Conservation (phyloP, 2,113 vertebrate species). For the Nycticryphes semicollaris region DNA sequence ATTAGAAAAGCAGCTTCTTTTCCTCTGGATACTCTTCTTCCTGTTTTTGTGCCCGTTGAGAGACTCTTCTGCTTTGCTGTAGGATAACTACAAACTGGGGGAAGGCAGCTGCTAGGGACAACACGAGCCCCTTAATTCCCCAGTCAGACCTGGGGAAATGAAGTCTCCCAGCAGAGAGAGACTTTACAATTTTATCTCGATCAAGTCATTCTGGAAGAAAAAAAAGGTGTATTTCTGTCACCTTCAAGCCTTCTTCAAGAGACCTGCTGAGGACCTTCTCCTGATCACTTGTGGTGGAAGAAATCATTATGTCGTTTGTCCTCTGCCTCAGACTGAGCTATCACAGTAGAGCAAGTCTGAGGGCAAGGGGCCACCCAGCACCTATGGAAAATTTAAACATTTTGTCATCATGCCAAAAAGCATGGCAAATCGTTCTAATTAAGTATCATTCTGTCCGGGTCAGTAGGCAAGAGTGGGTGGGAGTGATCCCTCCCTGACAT, state of each 20-base stretch:
- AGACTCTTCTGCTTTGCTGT: not conserved
- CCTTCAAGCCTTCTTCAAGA: not conserved
- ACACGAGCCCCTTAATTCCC: not conserved
- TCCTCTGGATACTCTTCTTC: not conserved
- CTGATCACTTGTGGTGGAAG: fast-evolving
- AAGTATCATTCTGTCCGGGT: not conserved
- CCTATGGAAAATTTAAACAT: not conserved
- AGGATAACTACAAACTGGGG: not conserved
- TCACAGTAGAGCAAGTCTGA: not conserved
- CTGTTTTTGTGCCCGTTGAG: not conserved
- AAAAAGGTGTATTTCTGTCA: not conserved
- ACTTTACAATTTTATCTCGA: not conserved
- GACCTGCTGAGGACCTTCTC: not conserved
- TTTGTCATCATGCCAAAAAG: not conserved
- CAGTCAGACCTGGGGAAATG: not conserved
- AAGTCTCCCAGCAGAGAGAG: not conserved
- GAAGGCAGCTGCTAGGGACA: not conserved
- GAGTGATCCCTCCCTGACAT: not conserved
- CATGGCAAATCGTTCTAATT: not conserved
- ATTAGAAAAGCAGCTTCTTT: not conserved
- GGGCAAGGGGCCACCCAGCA: not conserved
- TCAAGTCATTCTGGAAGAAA: not conserved
- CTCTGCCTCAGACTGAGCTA: not conserved
- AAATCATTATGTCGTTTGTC: not conserved
- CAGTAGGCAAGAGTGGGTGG: not conserved